Base-by-base conservation (phyloP, 1,140 invertebrate genomes). In the Penaeus indicus region DNA sequence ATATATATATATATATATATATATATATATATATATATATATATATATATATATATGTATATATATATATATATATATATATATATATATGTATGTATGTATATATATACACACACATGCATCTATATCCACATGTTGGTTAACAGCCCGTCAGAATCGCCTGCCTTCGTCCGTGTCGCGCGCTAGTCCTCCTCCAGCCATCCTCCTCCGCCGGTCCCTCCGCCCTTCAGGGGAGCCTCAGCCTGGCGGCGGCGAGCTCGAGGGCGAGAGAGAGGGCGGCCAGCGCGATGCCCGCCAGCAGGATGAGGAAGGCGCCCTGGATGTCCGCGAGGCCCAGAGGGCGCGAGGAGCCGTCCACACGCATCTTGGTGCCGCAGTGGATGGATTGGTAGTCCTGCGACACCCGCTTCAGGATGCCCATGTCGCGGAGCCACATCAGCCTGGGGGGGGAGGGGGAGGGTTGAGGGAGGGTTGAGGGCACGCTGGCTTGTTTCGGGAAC, bases 401-500 rank as follows among this genome's bases (percentile, higher is more conserved):
- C 10, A 27, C 60, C 79, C 27, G 18, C 54, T 61, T 61, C 27
- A 81, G 22, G 42, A 54, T 27, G 19, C 79, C 79, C 42, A 7
- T 81, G 27, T 81, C 79, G 7, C 79, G 42, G 21, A 81, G 54
- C 79, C 79, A 81, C 38, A 42, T 42, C 79, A 81, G 79, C 27
- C 79, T 81, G 79, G 18, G 21, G 19, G 22, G 0, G 60, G 42
- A 25, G n/a, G 7, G 38, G 25, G 42, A 2, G 0, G 72, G 19
- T 1, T 7, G 72, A 77, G 13, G 21, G 42, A n/a, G 25, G 42
- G 42, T 42, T 77, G 38, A 42, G 38, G 38, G 38, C 38, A 42
- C 38, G 38, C 4, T 8, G 38, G 38, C 7, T 42, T 42, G 38
- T 7, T 4, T 42, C 38, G 4, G 38, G 38, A 42, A 18, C 25